Evolutionary conservation across 2,113 vertebrate genomes (phyloP).

Genomic region (Nycticryphes semicollaris): DNA sequence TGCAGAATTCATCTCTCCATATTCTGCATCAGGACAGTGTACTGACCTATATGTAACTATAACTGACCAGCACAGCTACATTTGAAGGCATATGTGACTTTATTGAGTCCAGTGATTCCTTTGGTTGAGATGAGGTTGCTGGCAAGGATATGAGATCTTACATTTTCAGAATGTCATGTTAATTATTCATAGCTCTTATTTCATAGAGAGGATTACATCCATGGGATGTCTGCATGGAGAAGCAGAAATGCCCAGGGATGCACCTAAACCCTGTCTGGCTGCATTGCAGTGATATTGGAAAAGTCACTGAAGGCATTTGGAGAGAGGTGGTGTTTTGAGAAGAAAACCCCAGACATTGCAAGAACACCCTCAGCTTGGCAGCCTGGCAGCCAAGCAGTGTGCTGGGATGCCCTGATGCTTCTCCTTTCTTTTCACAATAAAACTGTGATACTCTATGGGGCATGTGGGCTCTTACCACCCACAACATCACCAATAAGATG

Average conservation of each 20-base stretch:
- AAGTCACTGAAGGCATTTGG: neutral
- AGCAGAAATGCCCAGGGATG: neutral
- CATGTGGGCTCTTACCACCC: accelerated
- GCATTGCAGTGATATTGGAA: accelerated
- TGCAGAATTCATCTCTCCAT: neutral
- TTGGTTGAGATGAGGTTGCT: neutral
- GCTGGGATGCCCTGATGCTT: neutral
- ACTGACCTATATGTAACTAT: too few relatives aligned
- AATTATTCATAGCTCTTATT: neutral
- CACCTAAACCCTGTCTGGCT: neutral
- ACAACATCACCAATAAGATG: too few relatives aligned
- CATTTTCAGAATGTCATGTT: neutral
- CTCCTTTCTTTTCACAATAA: neutral
- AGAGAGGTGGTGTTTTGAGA: neutral
- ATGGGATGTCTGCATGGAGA: neutral
- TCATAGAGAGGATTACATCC: neutral
- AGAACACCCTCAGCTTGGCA: neutral
- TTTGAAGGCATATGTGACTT: neutral
- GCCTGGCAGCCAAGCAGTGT: accelerated
- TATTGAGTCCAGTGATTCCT: neutral
- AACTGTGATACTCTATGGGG: accelerated
- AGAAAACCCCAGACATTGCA: neutral
- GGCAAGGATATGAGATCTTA: neutral
- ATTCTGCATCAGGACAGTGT: neutral
- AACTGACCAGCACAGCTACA: accelerated